Conservation (phyloP, 2,797 vertebrate genomes). For the Leucoraja ocellata region DNA sequence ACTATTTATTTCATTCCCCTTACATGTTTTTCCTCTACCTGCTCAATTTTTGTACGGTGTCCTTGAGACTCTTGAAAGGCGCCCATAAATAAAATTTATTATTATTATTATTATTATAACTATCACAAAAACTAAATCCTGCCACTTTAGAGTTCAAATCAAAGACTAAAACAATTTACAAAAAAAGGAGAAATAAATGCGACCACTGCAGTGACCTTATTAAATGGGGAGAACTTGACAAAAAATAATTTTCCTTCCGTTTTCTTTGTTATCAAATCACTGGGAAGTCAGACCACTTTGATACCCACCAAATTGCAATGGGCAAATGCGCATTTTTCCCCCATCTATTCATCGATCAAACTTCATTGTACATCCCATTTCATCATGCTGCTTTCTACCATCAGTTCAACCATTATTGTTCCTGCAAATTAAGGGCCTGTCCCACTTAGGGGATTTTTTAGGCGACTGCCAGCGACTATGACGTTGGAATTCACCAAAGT, state of each 20-base stretch:
- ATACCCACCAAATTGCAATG: not conserved
- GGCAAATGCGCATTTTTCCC: not conserved
- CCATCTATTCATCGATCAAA: not conserved
- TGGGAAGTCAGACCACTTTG: not conserved
- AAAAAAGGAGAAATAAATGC: slow-evolving; percentile 9
- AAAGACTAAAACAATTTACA: not conserved
- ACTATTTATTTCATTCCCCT: too few species aligned
- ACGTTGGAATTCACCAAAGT: too few species aligned
- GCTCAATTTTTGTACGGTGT: too few species aligned
- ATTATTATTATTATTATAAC: too few species aligned
- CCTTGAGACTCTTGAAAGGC: too few species aligned
- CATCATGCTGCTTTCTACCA: not conserved
- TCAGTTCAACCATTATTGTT: not conserved
- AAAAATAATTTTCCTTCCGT: not conserved
- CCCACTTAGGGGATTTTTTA: too few species aligned
- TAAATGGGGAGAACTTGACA: not conserved
- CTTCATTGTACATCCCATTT: not conserved
- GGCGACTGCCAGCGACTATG: too few species aligned
- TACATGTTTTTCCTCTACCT: too few species aligned
- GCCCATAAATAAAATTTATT: too few species aligned
- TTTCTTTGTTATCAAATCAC: not conserved
- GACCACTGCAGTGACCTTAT: not conserved
- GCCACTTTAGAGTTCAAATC: not conserved
- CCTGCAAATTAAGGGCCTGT: too few species aligned
- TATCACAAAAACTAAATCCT: not conserved